Conservation (phyloP, 2,888 invertebrate species). For the Silvanus unidentatus region DNA sequence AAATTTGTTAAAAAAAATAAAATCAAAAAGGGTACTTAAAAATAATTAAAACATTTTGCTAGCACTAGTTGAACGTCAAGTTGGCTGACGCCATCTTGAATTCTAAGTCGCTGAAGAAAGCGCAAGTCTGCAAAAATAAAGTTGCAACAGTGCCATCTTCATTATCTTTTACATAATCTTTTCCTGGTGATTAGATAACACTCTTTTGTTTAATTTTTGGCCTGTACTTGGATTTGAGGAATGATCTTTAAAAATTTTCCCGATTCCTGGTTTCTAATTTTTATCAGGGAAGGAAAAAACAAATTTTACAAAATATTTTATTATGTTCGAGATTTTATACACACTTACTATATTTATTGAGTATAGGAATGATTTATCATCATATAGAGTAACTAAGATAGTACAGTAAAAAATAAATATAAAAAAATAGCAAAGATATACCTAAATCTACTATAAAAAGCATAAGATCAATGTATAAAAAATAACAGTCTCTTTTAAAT, state of each 20-base stretch:
- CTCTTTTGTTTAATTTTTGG: too few relatives aligned
- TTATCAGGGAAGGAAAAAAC: background rate
- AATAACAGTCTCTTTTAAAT: constrained; percentile 15
- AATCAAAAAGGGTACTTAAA: constrained; percentile 22
- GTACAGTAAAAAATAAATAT: constrained; percentile 26
- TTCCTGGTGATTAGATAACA: too few relatives aligned
- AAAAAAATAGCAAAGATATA: constrained; percentile 19
- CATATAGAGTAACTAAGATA: constrained; percentile 15
- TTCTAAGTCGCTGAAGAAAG: too few relatives aligned
- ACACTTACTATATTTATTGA: constrained; percentile 25
- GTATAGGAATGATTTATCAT: constrained; percentile 23
- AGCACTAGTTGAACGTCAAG: constrained; percentile 39
- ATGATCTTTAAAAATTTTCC: too few relatives aligned
- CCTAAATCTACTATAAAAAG: constrained; percentile 18
- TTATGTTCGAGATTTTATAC: constrained; percentile 20
- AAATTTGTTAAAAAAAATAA: constrained; percentile 22
- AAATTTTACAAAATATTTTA: constrained; percentile 25
- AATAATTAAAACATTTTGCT: constrained; percentile 28
- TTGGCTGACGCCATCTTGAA: constrained; percentile 45
- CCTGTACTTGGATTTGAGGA: too few relatives aligned
- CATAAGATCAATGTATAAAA: constrained; percentile 18
- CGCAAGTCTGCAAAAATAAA: too few relatives aligned
- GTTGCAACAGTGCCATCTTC: too few relatives aligned
- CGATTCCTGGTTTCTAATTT: too few relatives aligned
- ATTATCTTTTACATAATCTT: too few relatives aligned